Evolutionary conservation across 2,797 vertebrate genomes (phyloP).

Genomic region (Enteromius argenteus): DNA sequence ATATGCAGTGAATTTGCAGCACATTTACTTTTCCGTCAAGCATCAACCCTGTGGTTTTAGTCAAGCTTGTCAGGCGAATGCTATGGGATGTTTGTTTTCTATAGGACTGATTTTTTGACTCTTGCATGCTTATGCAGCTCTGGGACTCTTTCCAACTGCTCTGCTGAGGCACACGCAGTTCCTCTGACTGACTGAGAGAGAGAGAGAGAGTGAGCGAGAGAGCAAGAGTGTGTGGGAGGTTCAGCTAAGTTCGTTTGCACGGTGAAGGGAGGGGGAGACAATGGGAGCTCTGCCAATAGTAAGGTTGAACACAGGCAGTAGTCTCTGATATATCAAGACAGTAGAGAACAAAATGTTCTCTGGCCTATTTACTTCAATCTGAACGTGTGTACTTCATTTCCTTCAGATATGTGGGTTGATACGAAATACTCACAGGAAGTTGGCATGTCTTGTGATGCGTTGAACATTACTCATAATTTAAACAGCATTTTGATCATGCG

Average conservation of each 20-base stretch:
- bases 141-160: background rate
- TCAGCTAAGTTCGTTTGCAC: conserved; percentile 23
- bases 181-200: background rate
- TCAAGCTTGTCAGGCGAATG: background rate
- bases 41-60: background rate
- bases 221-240: background rate
- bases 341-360: conserved; percentile 43
- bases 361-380: background rate
- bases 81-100: background rate
- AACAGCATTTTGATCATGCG: background rate
- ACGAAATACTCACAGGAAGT: background rate
- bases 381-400: background rate
- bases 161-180: background rate
- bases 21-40: background rate
- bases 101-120: background rate
- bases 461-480: background rate
- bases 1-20: background rate
- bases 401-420: background rate
- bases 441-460: background rate
- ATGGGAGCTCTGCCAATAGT: background rate
- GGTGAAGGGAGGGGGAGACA: conserved; percentile 10
- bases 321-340: conserved; percentile 18
- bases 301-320: conserved; percentile 16
- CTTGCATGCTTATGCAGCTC: background rate
- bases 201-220: background rate